Conservation (phyloP, 2,888 invertebrate species). For the Nephrocerus scutellatus region DNA sequence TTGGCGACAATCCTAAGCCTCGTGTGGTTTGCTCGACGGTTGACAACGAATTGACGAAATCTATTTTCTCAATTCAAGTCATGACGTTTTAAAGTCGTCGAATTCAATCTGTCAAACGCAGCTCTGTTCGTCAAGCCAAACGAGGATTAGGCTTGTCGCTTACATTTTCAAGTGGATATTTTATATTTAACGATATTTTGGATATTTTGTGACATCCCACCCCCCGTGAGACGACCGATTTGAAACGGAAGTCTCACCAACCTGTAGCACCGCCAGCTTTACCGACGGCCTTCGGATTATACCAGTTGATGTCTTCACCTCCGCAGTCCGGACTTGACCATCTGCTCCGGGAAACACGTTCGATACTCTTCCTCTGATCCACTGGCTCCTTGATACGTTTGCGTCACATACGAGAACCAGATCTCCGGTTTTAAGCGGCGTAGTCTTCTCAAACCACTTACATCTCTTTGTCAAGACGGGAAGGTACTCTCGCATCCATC, state of each 20-base stretch:
- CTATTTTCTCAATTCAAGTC: too few species aligned
- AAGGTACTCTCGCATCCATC: slow-evolving; percentile 2
- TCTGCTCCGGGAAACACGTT: slow-evolving; percentile 21
- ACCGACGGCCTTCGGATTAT: slow-evolving; percentile 20
- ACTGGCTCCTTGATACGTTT: slow-evolving; percentile 17
- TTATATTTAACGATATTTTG: too few species aligned
- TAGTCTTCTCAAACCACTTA: slow-evolving; percentile 2
- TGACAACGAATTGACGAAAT: too few species aligned
- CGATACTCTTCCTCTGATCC: slow-evolving; percentile 13
- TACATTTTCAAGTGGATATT: too few species aligned
- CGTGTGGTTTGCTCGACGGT: too few species aligned
- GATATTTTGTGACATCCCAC: slow-evolving; percentile 10
- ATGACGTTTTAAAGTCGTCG: too few species aligned
- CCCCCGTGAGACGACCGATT: slow-evolving; percentile 10
- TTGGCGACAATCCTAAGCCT: too few species aligned
- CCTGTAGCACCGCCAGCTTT: slow-evolving; percentile 38
- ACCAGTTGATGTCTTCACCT: slow-evolving; percentile 23
- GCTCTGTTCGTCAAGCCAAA: too few species aligned
- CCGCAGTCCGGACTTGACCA: slow-evolving; percentile 22
- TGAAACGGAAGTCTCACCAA: slow-evolving; percentile 37
- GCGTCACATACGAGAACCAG: slow-evolving; percentile 19
- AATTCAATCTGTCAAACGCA: too few species aligned
- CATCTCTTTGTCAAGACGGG: neutral
- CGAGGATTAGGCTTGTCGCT: too few species aligned
- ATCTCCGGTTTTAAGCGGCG: slow-evolving; percentile 6